A percentile compares a stretch with the other conserved stretches of the same genome.
These are phyloP conservation scores for Entomobrya multifasciata DNA, from an alignment of 2,888 invertebrate species.

Conservation along the genomic window DNA sequence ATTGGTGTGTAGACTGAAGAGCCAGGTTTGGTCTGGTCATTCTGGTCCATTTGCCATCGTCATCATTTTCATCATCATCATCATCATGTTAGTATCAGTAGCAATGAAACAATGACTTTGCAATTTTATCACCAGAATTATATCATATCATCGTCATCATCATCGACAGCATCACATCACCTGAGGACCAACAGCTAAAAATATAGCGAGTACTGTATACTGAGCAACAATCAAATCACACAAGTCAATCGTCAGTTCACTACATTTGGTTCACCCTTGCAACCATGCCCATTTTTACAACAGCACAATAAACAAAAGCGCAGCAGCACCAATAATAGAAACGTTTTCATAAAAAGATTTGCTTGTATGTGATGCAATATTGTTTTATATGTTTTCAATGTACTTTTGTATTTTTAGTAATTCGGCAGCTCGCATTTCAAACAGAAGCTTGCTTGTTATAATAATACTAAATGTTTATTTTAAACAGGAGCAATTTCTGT, in stretches of 20 bases:
- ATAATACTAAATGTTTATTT: neutral
- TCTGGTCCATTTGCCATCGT: conserved; percentile 65
- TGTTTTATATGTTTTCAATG: conserved; percentile 22
- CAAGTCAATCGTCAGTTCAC: neutral
- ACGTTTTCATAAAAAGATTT: conserved; percentile 28
- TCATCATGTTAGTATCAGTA: neutral
- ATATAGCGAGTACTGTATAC: neutral
- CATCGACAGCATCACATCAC: too few relatives aligned
- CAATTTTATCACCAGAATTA: neutral
- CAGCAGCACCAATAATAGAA: conserved; percentile 33
- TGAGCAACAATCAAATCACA: conserved; percentile 13
- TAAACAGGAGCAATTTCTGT: conserved; percentile 7
- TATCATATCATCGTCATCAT: neutral
- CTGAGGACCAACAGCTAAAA: conserved; percentile 21
- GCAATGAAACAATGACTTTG: conserved; percentile 15
- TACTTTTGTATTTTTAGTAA: neutral
- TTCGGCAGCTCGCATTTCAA: neutral
- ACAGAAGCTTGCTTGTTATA: conserved; percentile 47
- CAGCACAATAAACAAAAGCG: too few relatives aligned
- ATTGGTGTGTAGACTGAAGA: too few relatives aligned
- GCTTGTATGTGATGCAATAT: conserved; percentile 14
- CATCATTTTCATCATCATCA: conserved; percentile 13
- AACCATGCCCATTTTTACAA: neutral
- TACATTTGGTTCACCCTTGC: neutral
- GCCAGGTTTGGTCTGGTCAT: too few relatives aligned